A percentile compares a stretch with the other conserved stretches of the same genome.
Evolutionary conservation across 2,888 invertebrate genomes (phyloP).

Genomic region (Torymus tubicola): DNA sequence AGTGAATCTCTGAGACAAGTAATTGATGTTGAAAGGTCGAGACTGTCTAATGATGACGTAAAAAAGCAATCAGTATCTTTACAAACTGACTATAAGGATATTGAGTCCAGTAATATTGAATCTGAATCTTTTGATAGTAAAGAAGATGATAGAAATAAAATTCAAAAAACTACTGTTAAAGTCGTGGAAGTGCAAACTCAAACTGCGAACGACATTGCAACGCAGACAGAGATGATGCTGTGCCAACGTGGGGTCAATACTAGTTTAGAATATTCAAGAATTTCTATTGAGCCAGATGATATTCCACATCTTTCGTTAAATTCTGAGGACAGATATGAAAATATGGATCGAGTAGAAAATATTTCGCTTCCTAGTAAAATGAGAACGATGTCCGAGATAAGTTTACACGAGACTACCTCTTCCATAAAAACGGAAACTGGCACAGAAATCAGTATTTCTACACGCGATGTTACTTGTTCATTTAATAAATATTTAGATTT

Average conservation of each 20-base stretch:
- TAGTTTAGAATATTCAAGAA: slow-evolving; percentile 66
- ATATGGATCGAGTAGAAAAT: slow-evolving; percentile 71
- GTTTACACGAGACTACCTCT: slow-evolving; percentile 75
- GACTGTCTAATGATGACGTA: slow-evolving; percentile 65
- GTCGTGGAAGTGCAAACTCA: slow-evolving; percentile 74
- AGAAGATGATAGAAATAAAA: slow-evolving; percentile 60
- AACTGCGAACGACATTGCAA: slow-evolving; percentile 74
- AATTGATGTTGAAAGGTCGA: slow-evolving; percentile 78
- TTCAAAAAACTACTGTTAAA: slow-evolving; percentile 65
- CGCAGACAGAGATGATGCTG: slow-evolving; percentile 69
- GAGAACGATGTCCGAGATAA: slow-evolving; percentile 74
- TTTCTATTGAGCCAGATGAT: slow-evolving; percentile 62
- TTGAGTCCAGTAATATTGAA: slow-evolving; percentile 47
- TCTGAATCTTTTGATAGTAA: slow-evolving; percentile 47
- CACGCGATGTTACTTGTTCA: slow-evolving; percentile 73
- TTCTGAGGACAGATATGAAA: slow-evolving; percentile 69
- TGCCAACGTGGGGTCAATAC: slow-evolving; percentile 56
- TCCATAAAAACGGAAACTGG: slow-evolving; percentile 75
- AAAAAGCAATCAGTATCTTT: slow-evolving; percentile 60
- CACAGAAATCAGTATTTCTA: slow-evolving; percentile 74
- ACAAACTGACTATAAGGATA: slow-evolving; percentile 57
- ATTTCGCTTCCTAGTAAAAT: slow-evolving; percentile 71
- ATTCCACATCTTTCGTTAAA: slow-evolving; percentile 67
- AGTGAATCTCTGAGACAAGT: slow-evolving; percentile 80
- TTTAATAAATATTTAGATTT: slow-evolving; percentile 74